phyloP scores from a whole-genome alignment of 2,797 vertebrate species.

The Sciurus carolinensis region DNA sequence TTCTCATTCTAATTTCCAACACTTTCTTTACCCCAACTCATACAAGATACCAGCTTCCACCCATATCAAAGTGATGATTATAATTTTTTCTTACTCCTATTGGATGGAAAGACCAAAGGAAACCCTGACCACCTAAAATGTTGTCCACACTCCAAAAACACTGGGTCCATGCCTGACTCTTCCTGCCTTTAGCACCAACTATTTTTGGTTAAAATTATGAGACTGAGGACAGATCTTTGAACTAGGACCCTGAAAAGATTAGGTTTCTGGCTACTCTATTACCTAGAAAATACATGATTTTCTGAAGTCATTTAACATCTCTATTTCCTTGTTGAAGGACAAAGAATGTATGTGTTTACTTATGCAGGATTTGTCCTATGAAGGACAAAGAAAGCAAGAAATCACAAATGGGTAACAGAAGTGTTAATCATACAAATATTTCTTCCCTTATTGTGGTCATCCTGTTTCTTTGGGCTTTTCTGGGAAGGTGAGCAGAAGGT shows the following conservation, averaged over 20 bases:
- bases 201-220: background rate
- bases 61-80: background rate
- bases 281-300: background rate
- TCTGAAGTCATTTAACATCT: background rate
- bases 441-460: background rate
- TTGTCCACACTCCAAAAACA: background rate
- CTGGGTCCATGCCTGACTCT: background rate
- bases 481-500: background rate
- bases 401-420: background rate
- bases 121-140: too few species aligned
- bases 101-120: background rate
- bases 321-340: background rate
- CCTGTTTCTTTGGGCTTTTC: background rate
- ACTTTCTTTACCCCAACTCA: background rate
- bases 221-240: background rate
- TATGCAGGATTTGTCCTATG: background rate
- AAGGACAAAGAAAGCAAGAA: background rate
- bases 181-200: background rate
- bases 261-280: background rate
- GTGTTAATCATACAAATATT: background rate
- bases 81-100: background rate
- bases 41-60: background rate
- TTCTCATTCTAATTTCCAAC: slow-evolving; percentile 3
- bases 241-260: background rate
- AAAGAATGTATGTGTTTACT: background rate